phyloP scores from a whole-genome alignment of 2,888 invertebrate genomes.

The Agrochola litura region DNA sequence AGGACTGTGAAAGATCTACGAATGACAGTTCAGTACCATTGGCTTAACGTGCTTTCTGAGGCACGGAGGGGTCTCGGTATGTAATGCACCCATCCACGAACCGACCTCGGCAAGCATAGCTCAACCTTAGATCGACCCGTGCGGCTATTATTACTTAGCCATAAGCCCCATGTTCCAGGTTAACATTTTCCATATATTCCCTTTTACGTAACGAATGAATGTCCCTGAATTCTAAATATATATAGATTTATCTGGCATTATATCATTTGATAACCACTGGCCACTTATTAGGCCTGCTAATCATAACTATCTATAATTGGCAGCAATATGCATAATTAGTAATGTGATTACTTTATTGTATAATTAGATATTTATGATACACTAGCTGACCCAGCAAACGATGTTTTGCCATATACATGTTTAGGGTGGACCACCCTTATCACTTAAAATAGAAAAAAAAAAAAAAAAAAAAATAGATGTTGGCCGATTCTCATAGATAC shows the following conservation, averaged over 20 bases:
- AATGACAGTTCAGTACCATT: background rate
- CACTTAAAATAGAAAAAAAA: too few species aligned
- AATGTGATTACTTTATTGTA: background rate
- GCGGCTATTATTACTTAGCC: background rate
- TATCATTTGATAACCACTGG: background rate
- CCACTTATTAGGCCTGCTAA: too few species aligned
- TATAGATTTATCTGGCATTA: background rate
- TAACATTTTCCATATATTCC: background rate
- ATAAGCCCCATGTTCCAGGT: background rate
- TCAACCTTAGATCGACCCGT: background rate
- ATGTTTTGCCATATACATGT: too few species aligned
- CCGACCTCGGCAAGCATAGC: background rate
- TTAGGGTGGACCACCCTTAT: too few species aligned
- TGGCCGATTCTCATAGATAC: too few species aligned
- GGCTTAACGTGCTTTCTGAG: background rate
- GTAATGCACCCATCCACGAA: background rate
- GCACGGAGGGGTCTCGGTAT: background rate
- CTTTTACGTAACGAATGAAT: background rate
- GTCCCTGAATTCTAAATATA: background rate
- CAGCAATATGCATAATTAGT: slow-evolving; percentile 5
- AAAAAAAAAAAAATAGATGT: too few species aligned
- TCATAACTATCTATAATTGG: slow-evolving; percentile 28
- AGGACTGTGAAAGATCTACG: background rate
- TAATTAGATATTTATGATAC: slow-evolving; percentile 10
- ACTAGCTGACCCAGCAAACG: too few species aligned